Conservation (phyloP, 1,140 invertebrate species). For the Cheumatopsyche charites region DNA sequence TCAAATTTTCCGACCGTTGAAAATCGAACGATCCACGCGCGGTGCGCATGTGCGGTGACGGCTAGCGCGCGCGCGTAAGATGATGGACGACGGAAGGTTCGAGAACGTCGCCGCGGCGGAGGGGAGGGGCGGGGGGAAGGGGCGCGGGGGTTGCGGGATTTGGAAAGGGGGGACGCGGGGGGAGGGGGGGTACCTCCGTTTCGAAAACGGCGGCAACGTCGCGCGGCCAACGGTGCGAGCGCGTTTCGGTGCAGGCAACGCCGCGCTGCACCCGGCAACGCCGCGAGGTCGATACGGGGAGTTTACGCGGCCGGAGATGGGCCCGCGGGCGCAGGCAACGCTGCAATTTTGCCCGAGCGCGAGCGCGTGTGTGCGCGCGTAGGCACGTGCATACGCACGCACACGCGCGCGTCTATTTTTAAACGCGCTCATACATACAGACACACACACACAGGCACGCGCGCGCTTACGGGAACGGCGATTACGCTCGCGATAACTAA, state of each 20-base stretch:
- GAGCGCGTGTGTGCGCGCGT: neutral
- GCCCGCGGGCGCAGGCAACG: neutral
- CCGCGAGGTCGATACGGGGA: constrained; percentile 19
- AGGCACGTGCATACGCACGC: neutral
- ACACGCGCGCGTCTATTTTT: neutral
- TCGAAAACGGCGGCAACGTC: neutral
- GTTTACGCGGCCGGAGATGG: constrained; percentile 14
- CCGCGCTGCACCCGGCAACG: constrained; percentile 4
- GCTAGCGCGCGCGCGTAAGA: neutral
- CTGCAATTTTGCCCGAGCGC: constrained; percentile 1
- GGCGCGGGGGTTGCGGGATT: neutral
- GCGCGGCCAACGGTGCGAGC: neutral
- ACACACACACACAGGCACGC: neutral
- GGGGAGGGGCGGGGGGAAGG: neutral
- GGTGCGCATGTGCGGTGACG: neutral
- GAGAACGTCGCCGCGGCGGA: neutral
- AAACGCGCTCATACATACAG: neutral
- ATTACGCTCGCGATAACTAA: constrained; percentile 1
- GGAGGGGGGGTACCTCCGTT: neutral
- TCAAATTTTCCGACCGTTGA: too few species aligned
- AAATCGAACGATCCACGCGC: too few species aligned
- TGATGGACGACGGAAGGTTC: neutral
- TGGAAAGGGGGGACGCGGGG: neutral
- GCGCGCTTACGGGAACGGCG: neutral
- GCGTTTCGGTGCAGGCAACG: constrained; percentile 4